Base-by-base conservation (phyloP, 1,140 invertebrate genomes). In the Danaus melanippus region DNA sequence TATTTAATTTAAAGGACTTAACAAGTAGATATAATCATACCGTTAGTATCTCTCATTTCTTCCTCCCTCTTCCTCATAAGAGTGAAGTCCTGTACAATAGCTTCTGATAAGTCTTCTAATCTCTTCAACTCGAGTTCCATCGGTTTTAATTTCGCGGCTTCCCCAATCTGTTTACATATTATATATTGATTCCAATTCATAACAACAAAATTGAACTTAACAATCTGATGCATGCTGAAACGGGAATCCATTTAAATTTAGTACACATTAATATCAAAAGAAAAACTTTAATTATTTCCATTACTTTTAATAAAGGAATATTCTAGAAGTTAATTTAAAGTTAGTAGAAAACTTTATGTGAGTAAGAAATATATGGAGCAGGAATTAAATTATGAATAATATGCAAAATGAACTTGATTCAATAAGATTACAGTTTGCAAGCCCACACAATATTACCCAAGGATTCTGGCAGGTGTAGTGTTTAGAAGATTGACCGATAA, bases 41-140 rank as follows among this genome's bases (percentile, higher is more conserved):
- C 98, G 91, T 99, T 99, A 47, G 98, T 99, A 76, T 98, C 95
- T 79, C 97, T 92, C 98, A 99, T 99, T 87, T 99, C 94, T 84
- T 99, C 96, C 85, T 99, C 98, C 51, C 96, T 89, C 71, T 96
- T 93, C 58, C 96, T 92, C 98, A 99, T 99, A 64, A 96, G 91
- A 9, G 93, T 93, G 90, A 99, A 99, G 81, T 99, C 98, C 83
- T 97, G 92, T 1, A 99, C 97, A 76, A 99, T 99, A 21, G 95
- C 93, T 83, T 98, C 95, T 4, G 97, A 98, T 12, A 99, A 88
- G 89, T 99, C 97, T 89, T 99, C 98, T 60, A 99, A 84, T 61
- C 93, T 91, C 84, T 97, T 97, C 49, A 99, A 86, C 86, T 99
- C 97, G 12, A 99, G 92, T 90, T 99, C 98, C 66, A 99, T 91